These are phyloP conservation scores for Spilogale gracilis DNA, from an alignment of 2,113 vertebrate genomes.

Conservation along the genomic window DNA sequence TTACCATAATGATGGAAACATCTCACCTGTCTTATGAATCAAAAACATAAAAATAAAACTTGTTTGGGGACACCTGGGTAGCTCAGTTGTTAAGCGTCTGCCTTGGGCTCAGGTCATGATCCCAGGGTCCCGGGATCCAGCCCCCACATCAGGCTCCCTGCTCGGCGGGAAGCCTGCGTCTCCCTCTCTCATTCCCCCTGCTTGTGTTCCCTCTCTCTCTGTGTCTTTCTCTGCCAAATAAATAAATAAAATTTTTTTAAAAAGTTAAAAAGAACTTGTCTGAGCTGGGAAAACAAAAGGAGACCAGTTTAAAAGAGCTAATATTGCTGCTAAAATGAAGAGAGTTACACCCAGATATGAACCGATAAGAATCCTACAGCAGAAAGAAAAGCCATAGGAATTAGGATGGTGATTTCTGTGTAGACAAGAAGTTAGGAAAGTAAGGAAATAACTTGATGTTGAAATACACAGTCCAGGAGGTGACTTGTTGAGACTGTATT, in stretches of 20 bases:
- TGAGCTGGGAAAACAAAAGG: neutral
- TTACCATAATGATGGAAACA: neutral
- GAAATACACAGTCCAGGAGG: neutral
- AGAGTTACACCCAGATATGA: neutral
- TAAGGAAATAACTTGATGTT: neutral
- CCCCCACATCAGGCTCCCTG: no score
- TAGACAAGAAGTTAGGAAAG: neutral
- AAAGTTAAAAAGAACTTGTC: neutral
- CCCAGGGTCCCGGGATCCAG: no score
- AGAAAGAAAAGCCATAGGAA: neutral
- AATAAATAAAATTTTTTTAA: no score
- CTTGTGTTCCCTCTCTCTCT: no score
- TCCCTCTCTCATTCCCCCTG: no score
- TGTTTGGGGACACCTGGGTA: neutral
- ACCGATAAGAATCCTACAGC: neutral
- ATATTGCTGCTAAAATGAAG: neutral
- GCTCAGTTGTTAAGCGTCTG: no score
- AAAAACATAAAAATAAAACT: conserved; percentile 7
- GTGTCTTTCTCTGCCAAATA: no score
- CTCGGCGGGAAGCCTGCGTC: no score
- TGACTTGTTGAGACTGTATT: neutral
- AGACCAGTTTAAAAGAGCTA: neutral
- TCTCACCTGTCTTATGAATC: neutral
- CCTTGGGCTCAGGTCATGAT: no score
- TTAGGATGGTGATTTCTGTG: neutral